Percentiles rank a stretch among this genome's conserved stretches.
Evolutionary conservation across 2,113 vertebrate genomes (phyloP).

Genomic region (Nothocercus julius): DNA sequence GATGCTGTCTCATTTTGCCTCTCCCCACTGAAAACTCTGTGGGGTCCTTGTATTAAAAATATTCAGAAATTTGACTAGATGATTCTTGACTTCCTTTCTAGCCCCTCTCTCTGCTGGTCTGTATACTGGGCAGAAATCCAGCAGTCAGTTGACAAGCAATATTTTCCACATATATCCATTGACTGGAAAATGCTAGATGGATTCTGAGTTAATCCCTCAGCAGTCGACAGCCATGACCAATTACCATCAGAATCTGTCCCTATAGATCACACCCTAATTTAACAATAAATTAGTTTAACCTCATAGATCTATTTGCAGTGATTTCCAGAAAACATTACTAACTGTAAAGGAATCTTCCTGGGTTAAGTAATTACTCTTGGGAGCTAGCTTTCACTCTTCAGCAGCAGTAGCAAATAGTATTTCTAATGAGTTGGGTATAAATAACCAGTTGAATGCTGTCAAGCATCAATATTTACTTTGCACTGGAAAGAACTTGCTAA

Average conservation of each 20-base stretch:
- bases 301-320: not conserved
- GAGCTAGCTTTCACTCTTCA: conserved; percentile 50
- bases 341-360: not conserved
- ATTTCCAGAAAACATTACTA: not conserved
- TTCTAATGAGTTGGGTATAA: conserved; percentile 62
- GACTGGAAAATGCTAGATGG: not conserved
- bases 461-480: conserved; percentile 67
- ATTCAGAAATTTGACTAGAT: not conserved
- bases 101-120: not conserved
- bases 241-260: conserved; percentile 34
- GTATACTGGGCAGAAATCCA: not conserved
- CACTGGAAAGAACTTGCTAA: conserved; percentile 28
- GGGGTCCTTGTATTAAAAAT: not conserved
- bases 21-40: rapidly evolving
- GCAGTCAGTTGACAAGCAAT: not conserved
- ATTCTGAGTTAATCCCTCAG: conserved; percentile 33
- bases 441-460: conserved; percentile 57
- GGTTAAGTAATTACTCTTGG: conserved; percentile 56
- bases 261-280: conserved; percentile 37
- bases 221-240: not conserved
- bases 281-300: conserved; percentile 33
- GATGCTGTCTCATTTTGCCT: not conserved
- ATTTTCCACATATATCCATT: not conserved
- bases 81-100: not conserved
- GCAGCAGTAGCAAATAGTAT: conserved; percentile 28